Evolutionary conservation across 2,113 vertebrate genomes (phyloP).

Genomic region (Protomyctophum bolini): DNA sequence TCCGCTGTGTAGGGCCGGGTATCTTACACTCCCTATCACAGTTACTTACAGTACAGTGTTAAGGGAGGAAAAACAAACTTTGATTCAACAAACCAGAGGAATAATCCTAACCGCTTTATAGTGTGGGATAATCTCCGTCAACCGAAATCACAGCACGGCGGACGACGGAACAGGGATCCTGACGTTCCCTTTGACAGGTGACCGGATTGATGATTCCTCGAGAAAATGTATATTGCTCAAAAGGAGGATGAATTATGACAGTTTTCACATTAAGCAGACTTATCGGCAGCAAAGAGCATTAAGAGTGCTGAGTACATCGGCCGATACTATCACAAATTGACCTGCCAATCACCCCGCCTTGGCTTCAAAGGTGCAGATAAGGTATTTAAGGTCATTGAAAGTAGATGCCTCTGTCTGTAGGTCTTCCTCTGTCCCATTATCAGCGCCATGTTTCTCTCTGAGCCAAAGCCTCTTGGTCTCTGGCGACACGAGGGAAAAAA

Average conservation of each 20-base stretch:
- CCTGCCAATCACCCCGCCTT: constrained; percentile 79
- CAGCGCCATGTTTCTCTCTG: constrained; percentile 55
- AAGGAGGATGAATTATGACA: constrained; percentile 80
- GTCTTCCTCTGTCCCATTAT: constrained; percentile 70
- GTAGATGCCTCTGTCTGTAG: constrained; percentile 66
- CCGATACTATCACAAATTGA: constrained; percentile 83
- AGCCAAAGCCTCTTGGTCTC: constrained; percentile 50
- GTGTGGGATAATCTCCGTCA: constrained; percentile 78
- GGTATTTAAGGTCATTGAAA: constrained; percentile 80
- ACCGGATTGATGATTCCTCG: constrained; percentile 74
- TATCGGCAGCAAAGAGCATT: constrained; percentile 81
- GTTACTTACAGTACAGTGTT: constrained; percentile 38
- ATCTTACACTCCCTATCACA: constrained; percentile 44
- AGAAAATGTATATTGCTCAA: constrained; percentile 66
- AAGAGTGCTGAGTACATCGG: constrained; percentile 75
- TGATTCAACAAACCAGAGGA: constrained; percentile 63
- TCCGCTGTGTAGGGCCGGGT: neutral
- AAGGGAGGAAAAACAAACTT: constrained; percentile 57
- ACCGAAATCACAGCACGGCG: constrained; percentile 72
- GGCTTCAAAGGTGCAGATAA: constrained; percentile 81
- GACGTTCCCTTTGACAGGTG: constrained; percentile 66
- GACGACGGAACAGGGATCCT: constrained; percentile 50
- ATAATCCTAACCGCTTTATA: constrained; percentile 67
- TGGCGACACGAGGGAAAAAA: constrained; percentile 57
- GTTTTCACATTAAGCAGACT: constrained; percentile 84